Evolutionary conservation across 2,888 invertebrate species (phyloP), one percentile per base, ranked within the genome.

Genomic region (Anagyrus pseudococci): DNA sequence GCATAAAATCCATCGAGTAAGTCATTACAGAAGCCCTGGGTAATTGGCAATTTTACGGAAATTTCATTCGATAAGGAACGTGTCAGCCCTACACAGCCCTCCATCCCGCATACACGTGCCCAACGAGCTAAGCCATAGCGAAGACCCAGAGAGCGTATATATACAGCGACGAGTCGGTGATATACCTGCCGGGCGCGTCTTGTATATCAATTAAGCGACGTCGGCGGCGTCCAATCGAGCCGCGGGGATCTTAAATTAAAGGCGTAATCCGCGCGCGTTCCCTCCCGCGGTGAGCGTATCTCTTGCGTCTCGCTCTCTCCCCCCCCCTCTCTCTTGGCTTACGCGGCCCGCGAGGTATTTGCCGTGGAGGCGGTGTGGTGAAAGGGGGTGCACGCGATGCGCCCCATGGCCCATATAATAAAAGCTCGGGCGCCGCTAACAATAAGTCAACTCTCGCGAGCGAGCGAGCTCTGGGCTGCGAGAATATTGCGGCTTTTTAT

Each of bases 151-250:
- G 41, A 8, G 25, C 20, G 43, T 43, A 43, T 26, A 10, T 15
- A 44, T 41, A 26, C 33, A 4, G 19, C 20, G 57, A 57, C 25
- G 15, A 50, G 48, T 52, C 58, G 23, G 26, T 56, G 58, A 50
- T 56, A 46, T 44, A 33, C n/a, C 49, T 20, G 25, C 25, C 46
- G 40, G 37, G 15, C 20, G 57, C 40, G 57, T 52, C 54, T 56
- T 56, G 53, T 60, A 64, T 58, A 67, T 64, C 67, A 64, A 67
- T 67, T 64, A 67, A 62, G 53, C 62, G n/a, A n/a, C n/a, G n/a
- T 13, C 33, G 33, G 26, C 40, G 49, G 46, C 59, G 3, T 53
- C 58, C 58, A 67, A 66, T 62, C 59, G 61, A 57, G 50, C 43
- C 23, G n/a, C 46, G 23, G 29, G 54, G 41, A 65, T 63, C 62